Percentiles rank a stretch among this genome's conserved stretches.
Evolutionary conservation across 2,888 invertebrate species (phyloP).

Genomic region (Tromatobia lineatoria): DNA sequence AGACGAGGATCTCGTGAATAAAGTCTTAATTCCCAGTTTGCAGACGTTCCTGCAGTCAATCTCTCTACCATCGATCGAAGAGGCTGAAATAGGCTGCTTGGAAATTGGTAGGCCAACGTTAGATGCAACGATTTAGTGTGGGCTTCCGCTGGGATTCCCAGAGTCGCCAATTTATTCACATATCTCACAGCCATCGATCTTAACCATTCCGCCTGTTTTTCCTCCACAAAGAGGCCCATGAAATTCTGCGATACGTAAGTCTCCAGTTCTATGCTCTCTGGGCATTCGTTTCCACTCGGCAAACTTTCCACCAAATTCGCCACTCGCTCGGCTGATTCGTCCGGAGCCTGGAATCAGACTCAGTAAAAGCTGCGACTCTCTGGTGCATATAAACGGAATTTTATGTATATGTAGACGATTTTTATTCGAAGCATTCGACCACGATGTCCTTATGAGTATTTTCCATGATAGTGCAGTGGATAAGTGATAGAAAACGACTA

Average conservation of each 20-base stretch:
- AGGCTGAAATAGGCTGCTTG: constrained; percentile 89
- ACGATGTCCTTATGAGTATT: no score
- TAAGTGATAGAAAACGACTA: no score
- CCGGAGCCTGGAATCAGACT: constrained; percentile 88
- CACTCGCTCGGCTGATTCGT: constrained; percentile 90
- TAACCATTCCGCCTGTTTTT: constrained; percentile 93
- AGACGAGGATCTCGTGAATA: constrained; percentile 94
- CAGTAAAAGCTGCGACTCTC: constrained; percentile 29
- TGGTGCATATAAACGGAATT: constrained; percentile 9
- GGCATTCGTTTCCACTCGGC: constrained; percentile 90
- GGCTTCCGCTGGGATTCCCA: constrained; percentile 91
- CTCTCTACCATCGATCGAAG: constrained; percentile 91
- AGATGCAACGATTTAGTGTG: constrained; percentile 95
- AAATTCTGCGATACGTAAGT: constrained; percentile 95
- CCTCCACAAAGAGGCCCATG: constrained; percentile 95
- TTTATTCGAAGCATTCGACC: no score
- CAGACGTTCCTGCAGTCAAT: constrained; percentile 87
- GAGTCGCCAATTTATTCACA: constrained; percentile 92
- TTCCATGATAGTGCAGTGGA: no score
- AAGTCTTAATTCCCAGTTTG: constrained; percentile 94
- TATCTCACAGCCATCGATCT: constrained; percentile 93
- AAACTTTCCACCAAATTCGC: constrained; percentile 91
- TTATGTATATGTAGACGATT: no score
- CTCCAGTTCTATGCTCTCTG: constrained; percentile 89
- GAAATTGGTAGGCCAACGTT: constrained; percentile 96